Evolutionary conservation across 2,113 vertebrate genomes (phyloP).

Genomic region (Sciurus niger): DNA sequence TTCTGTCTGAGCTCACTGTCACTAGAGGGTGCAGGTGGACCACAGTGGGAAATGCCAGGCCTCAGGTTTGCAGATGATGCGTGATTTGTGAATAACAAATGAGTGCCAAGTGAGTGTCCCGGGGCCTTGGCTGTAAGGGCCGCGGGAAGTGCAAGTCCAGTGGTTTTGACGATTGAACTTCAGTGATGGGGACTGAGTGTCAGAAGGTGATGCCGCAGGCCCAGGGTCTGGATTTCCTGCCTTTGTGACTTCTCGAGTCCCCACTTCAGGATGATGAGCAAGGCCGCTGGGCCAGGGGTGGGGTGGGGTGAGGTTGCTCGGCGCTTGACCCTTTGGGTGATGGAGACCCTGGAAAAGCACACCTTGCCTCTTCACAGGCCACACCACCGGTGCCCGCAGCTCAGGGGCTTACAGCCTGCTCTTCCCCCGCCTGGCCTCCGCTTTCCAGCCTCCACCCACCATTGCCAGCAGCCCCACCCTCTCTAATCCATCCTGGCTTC

Average conservation of each 20-base stretch:
- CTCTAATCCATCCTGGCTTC: not conserved
- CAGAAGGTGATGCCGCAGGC: not conserved
- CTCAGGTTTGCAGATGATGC: not conserved
- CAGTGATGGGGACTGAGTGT: not conserved
- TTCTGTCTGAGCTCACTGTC: not conserved
- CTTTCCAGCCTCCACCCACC: not conserved
- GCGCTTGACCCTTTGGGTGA: not conserved
- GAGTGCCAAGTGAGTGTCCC: not conserved
- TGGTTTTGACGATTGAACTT: not conserved
- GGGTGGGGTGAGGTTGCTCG: not conserved
- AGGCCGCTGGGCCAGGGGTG: not conserved
- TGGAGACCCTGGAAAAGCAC: not conserved
- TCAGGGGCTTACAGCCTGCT: not conserved
- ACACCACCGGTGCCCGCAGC: not conserved
- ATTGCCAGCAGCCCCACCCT: not conserved
- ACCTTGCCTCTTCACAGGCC: too few species aligned
- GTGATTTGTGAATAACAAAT: not conserved
- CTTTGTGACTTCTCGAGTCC: not conserved
- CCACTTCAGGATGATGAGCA: not conserved
- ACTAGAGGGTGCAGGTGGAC: slow-evolving; percentile 84
- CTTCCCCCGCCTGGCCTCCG: not conserved
- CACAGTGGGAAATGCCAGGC: not conserved
- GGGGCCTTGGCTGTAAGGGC: not conserved
- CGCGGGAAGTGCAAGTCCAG: not conserved
- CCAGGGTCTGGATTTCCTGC: not conserved